Conservation (phyloP, 1,140 invertebrate species). For the Macrotrachela quadricornifera region DNA sequence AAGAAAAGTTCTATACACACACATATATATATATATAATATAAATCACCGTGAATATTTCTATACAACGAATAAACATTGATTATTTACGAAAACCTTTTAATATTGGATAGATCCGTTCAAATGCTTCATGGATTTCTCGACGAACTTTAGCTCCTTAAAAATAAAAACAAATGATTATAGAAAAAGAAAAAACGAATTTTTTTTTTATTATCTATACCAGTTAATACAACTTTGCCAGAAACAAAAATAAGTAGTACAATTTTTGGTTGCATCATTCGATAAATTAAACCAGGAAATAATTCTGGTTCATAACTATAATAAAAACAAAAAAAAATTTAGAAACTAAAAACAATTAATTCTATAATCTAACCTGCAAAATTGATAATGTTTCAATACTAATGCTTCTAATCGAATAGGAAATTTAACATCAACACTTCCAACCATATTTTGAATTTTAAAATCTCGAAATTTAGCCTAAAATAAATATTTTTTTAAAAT, state of each 20-base stretch:
- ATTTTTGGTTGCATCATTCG: constrained; percentile 97
- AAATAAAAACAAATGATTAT: constrained; percentile 11
- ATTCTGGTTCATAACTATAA: constrained; percentile 39
- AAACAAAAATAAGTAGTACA: constrained; percentile 94
- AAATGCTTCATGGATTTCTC: constrained; percentile 98
- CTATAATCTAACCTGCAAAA: constrained; percentile 48
- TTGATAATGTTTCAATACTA: constrained; percentile 84
- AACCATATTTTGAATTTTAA: constrained; percentile 99
- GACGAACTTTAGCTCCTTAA: constrained; percentile 79
- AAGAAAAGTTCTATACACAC: no score
- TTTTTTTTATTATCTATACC: no score
- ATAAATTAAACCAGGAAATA: constrained; percentile 96
- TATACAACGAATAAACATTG: no score
- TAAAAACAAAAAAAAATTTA: constrained; percentile 5
- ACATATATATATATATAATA: no score
- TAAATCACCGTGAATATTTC: no score
- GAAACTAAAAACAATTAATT: not conserved
- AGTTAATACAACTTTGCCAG: constrained; percentile 88
- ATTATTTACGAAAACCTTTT: constrained; percentile 51
- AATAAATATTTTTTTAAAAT: constrained; percentile 13
- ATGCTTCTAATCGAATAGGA: constrained; percentile 83
- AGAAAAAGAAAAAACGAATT: constrained; percentile 16
- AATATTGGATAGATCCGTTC: constrained; percentile 98
- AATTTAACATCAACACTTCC: constrained; percentile 98
- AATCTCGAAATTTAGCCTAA: constrained; percentile 91